Base-by-base conservation (phyloP, 2,888 invertebrate species). In the Rhagonycha fulva region DNA sequence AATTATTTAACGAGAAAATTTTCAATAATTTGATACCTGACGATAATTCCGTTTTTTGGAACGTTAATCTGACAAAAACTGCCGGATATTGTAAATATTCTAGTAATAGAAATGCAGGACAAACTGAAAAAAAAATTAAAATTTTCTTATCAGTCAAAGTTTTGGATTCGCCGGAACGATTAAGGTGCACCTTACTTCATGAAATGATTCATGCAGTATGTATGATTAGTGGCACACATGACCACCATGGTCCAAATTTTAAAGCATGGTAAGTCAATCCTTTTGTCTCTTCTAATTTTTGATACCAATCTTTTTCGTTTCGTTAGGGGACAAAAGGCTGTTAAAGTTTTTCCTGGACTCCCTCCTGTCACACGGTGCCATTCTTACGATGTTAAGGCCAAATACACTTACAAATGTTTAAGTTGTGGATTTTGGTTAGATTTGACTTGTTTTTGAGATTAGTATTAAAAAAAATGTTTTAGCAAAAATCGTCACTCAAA, bases 131-230 rank as follows among this genome's bases (percentile, higher is more conserved):
- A 66, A 88, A 89, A 0, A 92, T 92, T 0, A 89, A 89, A 73
- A 92, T 98, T 68, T 95, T 94, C 81, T 88, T 98, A 66, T 95
- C 97, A 0, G 90, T 91, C 0, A 98, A 98, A 89, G 96, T 98
- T n/a, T 82, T 95, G 73, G 95, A 95, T 83, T 91, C 90, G 0
- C 91, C 95, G 12, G 95, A 95, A 84, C 90, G 98, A 62, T 87
- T 97, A 19, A 89, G 98, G 5, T 97, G 98, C 86, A 98, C 98
- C 0, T 89, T 99, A 23, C 91, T 98, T 28, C 98, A 99, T 86
- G 98, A 99, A 88, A 88, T 98, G 89, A 98, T 98, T 82, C 98
- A 99, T 88, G 98, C 97, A 14, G 93, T 95, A 0, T 98, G 96
- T 96, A 87, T 98, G 3, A 89, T 97, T 1, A 93, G 96, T 84